Evolutionary conservation across 2,888 invertebrate genomes (phyloP), one percentile per base, ranked within the genome.

Genomic region (Amphimallon solstitiale): DNA sequence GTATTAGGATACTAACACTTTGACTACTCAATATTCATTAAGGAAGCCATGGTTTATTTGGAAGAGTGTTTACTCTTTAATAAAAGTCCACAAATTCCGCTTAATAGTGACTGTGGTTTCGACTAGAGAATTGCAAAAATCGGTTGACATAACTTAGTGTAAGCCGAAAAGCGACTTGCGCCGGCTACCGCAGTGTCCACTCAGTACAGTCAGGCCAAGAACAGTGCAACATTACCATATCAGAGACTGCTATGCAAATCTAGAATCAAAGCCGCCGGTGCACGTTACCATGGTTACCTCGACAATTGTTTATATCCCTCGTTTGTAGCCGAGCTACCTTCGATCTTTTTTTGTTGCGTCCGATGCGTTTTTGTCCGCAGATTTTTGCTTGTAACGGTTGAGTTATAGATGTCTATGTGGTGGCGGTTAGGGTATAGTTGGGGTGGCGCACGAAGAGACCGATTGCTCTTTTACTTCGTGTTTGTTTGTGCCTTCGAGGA

Each of bases 211-310:
- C 78, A 70, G 71, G 69, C 75, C 77, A 79, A 79, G 78, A 77
- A 74, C 75, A 73, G 69, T 75, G 76, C 77, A 78, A 76, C 79
- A 81, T 81, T 81, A 80, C 81, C 81, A 81, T 81, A 81, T 81
- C 79, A 74, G 79, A 79, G 79, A 78, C 79, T 76, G 78, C 80
- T 80, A 81, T 81, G 81, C 81, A 81, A 81, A 81, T 81, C 78
- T 75, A 74, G 76, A 79, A 79, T 80, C 80, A 79, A 80, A 80
- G 80, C 79, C 73, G 79, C 80, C 80, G 80, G 78, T 72, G 77
- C 76, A 74, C 78, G 78, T 78, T 78, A 77, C 79, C 77, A 78
- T 78, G 78, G 78, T 77, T 77, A 77, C 77, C 73, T 74, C 76
- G 76, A 75, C 79, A 79, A 80, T 80, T 80, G 79, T 80, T 80